Percentiles rank a stretch among this genome's conserved stretches.
Evolutionary conservation across 1,140 invertebrate species (phyloP).

Genomic region (Chrysopa pallens): DNA sequence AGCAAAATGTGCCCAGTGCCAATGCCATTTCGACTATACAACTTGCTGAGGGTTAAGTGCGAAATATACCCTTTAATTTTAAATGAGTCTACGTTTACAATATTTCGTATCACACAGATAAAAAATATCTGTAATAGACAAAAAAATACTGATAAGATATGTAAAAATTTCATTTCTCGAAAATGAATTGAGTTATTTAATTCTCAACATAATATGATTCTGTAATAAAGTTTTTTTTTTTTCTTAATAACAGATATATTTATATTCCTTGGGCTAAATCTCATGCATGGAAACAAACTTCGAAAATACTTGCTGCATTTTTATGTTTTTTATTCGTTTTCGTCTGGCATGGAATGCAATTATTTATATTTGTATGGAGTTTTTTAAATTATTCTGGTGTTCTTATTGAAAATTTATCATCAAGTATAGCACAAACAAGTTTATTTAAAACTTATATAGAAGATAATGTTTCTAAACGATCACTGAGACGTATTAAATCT

Average conservation of each 20-base stretch:
- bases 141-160: too few species aligned
- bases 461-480: background rate
- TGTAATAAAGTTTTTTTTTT: background rate
- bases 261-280: slow-evolving; percentile 40
- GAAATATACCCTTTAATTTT: too few species aligned
- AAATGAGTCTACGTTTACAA: too few species aligned
- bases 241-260: slow-evolving; percentile 47
- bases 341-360: slow-evolving; percentile 69
- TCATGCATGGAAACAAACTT: slow-evolving; percentile 21
- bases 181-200: too few species aligned
- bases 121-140: too few species aligned
- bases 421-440: slow-evolving; percentile 21
- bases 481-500: background rate
- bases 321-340: slow-evolving; percentile 65
- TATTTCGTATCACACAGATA: too few species aligned
- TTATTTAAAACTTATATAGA: slow-evolving; percentile 14
- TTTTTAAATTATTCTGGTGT: slow-evolving; percentile 59
- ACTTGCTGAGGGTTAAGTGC: too few species aligned
- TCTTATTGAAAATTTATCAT: slow-evolving; percentile 40
- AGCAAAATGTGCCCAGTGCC: too few species aligned
- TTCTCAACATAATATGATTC: too few species aligned
- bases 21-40: too few species aligned
- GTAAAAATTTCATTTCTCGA: too few species aligned
- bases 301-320: slow-evolving; percentile 50
- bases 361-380: slow-evolving; percentile 63